A percentile compares a stretch with the other conserved stretches of the same genome.
Conservation (phyloP, 2,888 invertebrate genomes). For the Apodemia hepburni region DNA sequence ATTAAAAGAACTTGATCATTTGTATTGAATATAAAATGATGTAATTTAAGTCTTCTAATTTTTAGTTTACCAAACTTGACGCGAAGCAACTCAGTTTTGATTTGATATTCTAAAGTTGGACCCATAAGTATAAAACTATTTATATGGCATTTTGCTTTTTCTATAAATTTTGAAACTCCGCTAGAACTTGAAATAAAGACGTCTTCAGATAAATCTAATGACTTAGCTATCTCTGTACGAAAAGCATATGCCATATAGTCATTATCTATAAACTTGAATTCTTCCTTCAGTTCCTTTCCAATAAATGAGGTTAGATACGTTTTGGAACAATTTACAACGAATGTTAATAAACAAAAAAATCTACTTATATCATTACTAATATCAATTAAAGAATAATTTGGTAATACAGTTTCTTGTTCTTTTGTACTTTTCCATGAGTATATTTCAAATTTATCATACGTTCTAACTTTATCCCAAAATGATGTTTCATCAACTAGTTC, state of each 20-base stretch:
- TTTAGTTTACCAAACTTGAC: neutral
- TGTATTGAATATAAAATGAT: neutral
- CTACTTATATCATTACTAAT: neutral
- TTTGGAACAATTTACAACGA: constrained; percentile 1
- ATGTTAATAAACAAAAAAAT: neutral
- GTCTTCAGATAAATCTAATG: constrained; percentile 18
- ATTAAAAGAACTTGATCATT: neutral
- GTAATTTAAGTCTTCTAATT: neutral
- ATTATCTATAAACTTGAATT: neutral
- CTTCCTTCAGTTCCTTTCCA: neutral
- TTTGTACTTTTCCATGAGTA: no score
- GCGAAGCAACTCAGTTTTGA: neutral
- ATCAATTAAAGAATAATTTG: neutral
- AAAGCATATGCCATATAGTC: constrained; percentile 14
- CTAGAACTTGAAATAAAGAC: constrained; percentile 17
- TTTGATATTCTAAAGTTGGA: constrained; percentile 3
- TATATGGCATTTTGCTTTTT: constrained; percentile 6
- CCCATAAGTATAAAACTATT: neutral
- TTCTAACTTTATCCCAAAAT: neutral
- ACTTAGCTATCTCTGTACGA: constrained; percentile 17
- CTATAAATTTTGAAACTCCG: constrained; percentile 16
- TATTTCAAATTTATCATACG: neutral
- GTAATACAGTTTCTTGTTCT: neutral
- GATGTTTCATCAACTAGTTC: neutral
- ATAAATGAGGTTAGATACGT: neutral